Conservation (phyloP, 2,888 invertebrate species). For the Melieria omissa region DNA sequence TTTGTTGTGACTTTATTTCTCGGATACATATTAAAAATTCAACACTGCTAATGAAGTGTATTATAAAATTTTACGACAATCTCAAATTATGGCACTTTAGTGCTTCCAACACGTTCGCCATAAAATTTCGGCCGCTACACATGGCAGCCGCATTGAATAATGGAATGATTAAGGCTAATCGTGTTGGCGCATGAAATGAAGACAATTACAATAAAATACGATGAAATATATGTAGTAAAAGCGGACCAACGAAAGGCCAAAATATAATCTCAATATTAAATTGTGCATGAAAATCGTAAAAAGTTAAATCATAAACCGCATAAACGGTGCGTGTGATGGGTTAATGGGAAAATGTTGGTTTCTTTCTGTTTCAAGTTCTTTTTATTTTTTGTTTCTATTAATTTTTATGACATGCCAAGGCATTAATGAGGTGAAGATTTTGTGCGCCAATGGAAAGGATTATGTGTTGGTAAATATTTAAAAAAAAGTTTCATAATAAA, state of each 20-base stretch:
- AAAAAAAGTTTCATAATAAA: too few relatives aligned
- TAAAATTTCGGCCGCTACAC: slow-evolving; percentile 28
- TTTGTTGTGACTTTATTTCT: slow-evolving; percentile 8
- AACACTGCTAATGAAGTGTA: slow-evolving; percentile 55
- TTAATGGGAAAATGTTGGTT: too few relatives aligned
- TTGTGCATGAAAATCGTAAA: slow-evolving; percentile 51
- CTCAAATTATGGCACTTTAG: slow-evolving; percentile 61
- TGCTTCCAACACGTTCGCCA: slow-evolving; percentile 48
- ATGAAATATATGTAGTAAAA: not conserved
- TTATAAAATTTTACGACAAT: slow-evolving; percentile 47
- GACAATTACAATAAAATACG: slow-evolving; percentile 20
- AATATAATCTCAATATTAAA: slow-evolving; percentile 55
- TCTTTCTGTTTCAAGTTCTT: too few relatives aligned
- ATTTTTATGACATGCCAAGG: too few relatives aligned
- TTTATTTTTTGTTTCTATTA: too few relatives aligned
- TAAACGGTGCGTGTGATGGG: too few relatives aligned
- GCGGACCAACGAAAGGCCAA: slow-evolving; percentile 17
- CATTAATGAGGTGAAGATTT: too few relatives aligned
- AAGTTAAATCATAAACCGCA: slow-evolving; percentile 4
- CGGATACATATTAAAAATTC: slow-evolving; percentile 35
- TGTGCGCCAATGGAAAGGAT: too few relatives aligned
- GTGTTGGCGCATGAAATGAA: slow-evolving; percentile 34
- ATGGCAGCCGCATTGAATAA: not conserved
- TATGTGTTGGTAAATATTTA: too few relatives aligned
- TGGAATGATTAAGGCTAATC: slow-evolving; percentile 35